These are phyloP conservation scores for Xiphophorus birchmanni DNA, from an alignment of 2,797 vertebrate genomes.

Conservation along the genomic window DNA sequence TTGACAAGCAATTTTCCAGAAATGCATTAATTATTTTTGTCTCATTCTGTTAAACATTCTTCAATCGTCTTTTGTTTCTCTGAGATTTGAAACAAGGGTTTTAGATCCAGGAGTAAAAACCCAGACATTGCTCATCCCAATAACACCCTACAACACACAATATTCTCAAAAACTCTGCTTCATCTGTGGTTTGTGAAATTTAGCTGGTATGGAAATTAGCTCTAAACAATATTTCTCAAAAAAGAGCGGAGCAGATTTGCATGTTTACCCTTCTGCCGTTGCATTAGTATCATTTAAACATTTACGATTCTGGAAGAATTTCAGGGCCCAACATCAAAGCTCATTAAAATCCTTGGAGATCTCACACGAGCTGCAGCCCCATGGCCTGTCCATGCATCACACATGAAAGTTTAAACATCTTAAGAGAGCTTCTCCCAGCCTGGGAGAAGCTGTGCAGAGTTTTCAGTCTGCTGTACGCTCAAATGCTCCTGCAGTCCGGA, in stretches of 20 bases:
- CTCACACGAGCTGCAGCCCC: no score
- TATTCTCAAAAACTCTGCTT: not conserved
- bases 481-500: no score
- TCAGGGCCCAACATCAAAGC: no score
- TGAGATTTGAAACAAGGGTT: not conserved
- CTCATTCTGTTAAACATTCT: not conserved
- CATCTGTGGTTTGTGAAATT: not conserved
- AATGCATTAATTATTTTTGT: not conserved
- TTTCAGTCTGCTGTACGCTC: no score
- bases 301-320: not conserved
- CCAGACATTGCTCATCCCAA: not conserved
- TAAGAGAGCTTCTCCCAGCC: slow-evolving; percentile 1
- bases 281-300: not conserved
- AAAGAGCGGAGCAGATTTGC: not conserved
- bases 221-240: no score
- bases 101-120: not conserved
- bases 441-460: no score
- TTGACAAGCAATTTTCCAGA: not conserved
- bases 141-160: not conserved
- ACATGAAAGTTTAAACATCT: slow-evolving; percentile 16
- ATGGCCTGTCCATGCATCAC: not conserved
- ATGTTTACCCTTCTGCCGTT: not conserved
- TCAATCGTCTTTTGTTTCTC: not conserved
- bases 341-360: no score
- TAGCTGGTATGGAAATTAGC: no score